Conservation (phyloP, 2,888 invertebrate species). For the Drosophila recens region DNA sequence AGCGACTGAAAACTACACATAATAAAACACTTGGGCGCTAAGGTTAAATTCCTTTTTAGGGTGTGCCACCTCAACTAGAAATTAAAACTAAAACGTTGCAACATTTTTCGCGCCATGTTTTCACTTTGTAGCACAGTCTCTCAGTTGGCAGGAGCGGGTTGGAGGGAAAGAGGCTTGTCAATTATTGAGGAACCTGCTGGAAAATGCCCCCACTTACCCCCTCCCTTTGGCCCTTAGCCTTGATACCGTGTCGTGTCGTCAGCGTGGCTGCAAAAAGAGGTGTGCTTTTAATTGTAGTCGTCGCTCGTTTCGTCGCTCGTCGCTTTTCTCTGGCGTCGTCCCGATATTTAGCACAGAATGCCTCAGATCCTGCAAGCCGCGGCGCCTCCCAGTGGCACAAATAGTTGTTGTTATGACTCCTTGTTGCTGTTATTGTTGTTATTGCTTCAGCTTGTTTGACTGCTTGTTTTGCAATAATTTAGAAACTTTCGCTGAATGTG, state of each 20-base stretch:
- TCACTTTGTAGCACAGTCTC: slow-evolving; percentile 60
- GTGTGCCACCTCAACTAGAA: slow-evolving; percentile 40
- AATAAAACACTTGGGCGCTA: slow-evolving; percentile 79
- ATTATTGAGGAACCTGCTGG: slow-evolving; percentile 71
- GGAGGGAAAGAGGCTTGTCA: slow-evolving; percentile 53
- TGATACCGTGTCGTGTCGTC: slow-evolving; percentile 27
- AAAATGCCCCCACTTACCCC: slow-evolving; percentile 5
- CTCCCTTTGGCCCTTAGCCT: not conserved
- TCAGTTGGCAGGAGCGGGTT: not conserved
- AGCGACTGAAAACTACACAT: slow-evolving; percentile 64
- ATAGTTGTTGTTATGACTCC: slow-evolving; percentile 47
- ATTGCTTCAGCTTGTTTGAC: slow-evolving; percentile 58
- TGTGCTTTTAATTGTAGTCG: slow-evolving; percentile 82
- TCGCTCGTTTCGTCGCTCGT: slow-evolving; percentile 39
- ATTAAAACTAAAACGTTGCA: slow-evolving; percentile 78
- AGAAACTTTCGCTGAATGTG: slow-evolving; percentile 79
- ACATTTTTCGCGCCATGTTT: slow-evolving; percentile 74
- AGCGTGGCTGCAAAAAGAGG: slow-evolving; percentile 65
- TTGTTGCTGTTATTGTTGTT: slow-evolving; percentile 21
- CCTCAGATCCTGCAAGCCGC: slow-evolving; percentile 50
- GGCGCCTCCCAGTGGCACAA: slow-evolving; percentile 47
- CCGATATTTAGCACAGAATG: slow-evolving; percentile 70
- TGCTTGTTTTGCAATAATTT: slow-evolving; percentile 80
- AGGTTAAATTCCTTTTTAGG: slow-evolving; percentile 72
- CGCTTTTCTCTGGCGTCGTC: slow-evolving; percentile 49